Conservation (phyloP, 2,113 vertebrate genomes). For the Thryonomys swinderianus region DNA sequence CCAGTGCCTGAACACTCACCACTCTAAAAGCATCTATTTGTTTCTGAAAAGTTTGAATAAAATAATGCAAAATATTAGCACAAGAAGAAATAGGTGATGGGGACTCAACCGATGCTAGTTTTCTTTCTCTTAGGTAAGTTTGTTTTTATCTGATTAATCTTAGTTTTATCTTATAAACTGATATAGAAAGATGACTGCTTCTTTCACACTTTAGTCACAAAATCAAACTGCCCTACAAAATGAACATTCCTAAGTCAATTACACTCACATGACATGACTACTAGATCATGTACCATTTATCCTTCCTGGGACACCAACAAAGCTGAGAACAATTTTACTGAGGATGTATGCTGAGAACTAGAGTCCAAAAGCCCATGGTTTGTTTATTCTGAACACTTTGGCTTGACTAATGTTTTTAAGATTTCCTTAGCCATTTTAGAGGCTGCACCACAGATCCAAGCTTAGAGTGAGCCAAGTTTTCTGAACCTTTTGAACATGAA, state of each 20-base stretch:
- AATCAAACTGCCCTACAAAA: background rate
- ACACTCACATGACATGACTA: background rate
- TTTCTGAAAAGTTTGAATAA: background rate
- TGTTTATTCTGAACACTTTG: background rate
- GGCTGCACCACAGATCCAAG: background rate
- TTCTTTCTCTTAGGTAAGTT: background rate
- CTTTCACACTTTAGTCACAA: background rate
- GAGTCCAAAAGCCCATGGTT: background rate
- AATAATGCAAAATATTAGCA: background rate
- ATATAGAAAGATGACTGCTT: slow-evolving; percentile 28
- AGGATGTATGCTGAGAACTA: background rate
- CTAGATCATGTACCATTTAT: background rate
- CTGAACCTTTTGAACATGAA: background rate
- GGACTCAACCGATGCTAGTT: background rate
- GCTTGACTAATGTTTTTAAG: background rate
- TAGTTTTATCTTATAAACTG: background rate
- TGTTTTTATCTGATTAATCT: background rate
- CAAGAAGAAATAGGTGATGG: background rate
- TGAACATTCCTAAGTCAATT: background rate
- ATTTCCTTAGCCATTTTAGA: background rate
- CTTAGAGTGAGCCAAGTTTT: background rate
- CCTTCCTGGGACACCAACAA: background rate
- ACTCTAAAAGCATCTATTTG: background rate
- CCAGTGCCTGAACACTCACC: background rate
- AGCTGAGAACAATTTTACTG: background rate